Evolutionary conservation across 2,113 vertebrate genomes (phyloP).

Genomic region (Aptenodytes patagonicus): DNA sequence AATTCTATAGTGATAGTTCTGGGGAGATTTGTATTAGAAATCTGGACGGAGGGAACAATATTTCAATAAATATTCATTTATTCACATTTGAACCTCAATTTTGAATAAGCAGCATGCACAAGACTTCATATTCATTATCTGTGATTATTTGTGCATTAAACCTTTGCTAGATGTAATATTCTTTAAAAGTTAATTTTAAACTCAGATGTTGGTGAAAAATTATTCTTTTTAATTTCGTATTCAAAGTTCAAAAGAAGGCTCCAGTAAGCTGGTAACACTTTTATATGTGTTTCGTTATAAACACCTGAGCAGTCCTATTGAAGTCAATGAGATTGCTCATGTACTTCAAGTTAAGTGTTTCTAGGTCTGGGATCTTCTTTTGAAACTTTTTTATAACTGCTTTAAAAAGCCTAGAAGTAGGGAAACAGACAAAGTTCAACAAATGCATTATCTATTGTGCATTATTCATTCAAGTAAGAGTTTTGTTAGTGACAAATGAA

Average conservation of each 20-base stretch:
- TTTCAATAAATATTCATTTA: neutral
- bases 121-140: neutral
- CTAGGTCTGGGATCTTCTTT: neutral
- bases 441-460: neutral
- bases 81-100: neutral
- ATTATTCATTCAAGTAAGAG: neutral
- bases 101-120: neutral
- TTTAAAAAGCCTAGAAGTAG: neutral
- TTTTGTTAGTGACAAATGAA: conserved; percentile 5
- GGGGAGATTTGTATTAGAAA: neutral
- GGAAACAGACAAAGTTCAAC: neutral
- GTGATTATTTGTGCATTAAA: neutral
- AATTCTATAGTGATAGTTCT: neutral
- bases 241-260: neutral
- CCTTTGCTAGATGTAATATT: neutral
- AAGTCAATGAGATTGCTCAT: neutral
- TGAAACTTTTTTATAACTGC: neutral
- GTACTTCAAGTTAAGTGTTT: neutral
- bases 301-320: neutral
- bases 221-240: neutral
- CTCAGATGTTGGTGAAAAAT: neutral
- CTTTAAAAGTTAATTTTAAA: neutral
- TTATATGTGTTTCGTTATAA: neutral
- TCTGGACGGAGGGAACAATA: neutral
- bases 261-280: neutral